A percentile compares a stretch with the other conserved stretches of the same genome.
Evolutionary conservation across 2,888 invertebrate species (phyloP).

Genomic region (Azorinus chamasolen): DNA sequence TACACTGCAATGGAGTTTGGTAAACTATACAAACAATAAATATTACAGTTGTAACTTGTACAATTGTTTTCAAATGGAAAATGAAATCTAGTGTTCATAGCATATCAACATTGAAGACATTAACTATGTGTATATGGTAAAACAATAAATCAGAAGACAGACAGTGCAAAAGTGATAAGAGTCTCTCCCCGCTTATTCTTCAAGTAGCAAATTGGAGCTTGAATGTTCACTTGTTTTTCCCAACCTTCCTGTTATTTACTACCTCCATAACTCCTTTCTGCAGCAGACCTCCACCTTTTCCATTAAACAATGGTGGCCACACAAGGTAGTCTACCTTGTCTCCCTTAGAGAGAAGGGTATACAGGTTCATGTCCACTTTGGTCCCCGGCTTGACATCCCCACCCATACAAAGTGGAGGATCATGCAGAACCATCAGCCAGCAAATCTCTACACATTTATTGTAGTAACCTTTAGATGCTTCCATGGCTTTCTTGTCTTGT

Average conservation of each 20-base stretch:
- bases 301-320: conserved; percentile 35
- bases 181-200: too few species aligned
- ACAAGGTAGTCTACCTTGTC: conserved; percentile 34
- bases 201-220: too few species aligned
- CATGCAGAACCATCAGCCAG: conserved; percentile 45
- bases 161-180: too few species aligned
- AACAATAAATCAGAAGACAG: too few species aligned
- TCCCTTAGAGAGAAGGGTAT: conserved; percentile 15
- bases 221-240: too few species aligned
- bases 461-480: conserved; percentile 23
- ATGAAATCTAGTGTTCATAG: too few species aligned
- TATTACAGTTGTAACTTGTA: too few species aligned
- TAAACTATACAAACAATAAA: too few species aligned
- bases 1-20: too few species aligned
- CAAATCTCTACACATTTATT: conserved; percentile 43
- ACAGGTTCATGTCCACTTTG: conserved; percentile 25
- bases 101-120: too few species aligned
- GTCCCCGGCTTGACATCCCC: conserved; percentile 15
- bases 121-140: too few species aligned
- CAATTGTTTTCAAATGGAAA: too few species aligned
- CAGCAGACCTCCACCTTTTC: conserved; percentile 34
- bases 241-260: conserved; percentile 10
- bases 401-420: conserved; percentile 38
- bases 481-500: conserved; percentile 12
- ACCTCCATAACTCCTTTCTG: conserved; percentile 32